Percentiles rank a stretch among this genome's conserved stretches.
Evolutionary conservation across 2,797 vertebrate species (phyloP).

Genomic region (Clangula hyemalis): DNA sequence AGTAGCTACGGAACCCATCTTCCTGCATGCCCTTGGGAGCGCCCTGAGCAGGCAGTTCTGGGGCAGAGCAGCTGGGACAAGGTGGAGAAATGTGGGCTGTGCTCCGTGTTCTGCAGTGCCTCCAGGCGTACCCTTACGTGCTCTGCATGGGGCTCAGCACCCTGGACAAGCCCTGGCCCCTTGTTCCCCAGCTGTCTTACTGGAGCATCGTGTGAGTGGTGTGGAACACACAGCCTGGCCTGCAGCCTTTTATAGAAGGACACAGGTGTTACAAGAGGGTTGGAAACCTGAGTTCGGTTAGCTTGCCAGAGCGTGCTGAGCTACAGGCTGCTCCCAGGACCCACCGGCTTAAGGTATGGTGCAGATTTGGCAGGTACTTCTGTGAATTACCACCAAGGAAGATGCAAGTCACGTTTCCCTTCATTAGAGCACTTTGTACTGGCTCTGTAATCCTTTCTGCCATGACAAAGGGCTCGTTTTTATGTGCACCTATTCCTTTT

Average conservation of each 20-base stretch:
- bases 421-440: background rate
- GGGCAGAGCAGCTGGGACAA: background rate
- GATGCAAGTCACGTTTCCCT: accelerated
- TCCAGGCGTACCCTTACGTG: too few species aligned
- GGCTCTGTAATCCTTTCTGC: background rate
- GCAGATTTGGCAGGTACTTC: too few species aligned
- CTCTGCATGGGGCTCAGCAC: background rate
- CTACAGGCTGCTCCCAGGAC: background rate
- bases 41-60: background rate
- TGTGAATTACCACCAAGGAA: accelerated
- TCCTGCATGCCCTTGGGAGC: background rate
- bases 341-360: background rate
- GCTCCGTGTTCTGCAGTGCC: background rate
- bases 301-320: accelerated
- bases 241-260: background rate
- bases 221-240: background rate
- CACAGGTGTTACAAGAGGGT: too few species aligned
- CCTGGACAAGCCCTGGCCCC: background rate
- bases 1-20: background rate
- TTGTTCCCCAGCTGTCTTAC: background rate
- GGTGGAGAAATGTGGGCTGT: background rate
- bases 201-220: accelerated
- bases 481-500: background rate
- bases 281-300: background rate
- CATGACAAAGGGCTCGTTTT: background rate